Base-by-base conservation (phyloP, 2,797 vertebrate species). In the Novumbra hubbsi region DNA sequence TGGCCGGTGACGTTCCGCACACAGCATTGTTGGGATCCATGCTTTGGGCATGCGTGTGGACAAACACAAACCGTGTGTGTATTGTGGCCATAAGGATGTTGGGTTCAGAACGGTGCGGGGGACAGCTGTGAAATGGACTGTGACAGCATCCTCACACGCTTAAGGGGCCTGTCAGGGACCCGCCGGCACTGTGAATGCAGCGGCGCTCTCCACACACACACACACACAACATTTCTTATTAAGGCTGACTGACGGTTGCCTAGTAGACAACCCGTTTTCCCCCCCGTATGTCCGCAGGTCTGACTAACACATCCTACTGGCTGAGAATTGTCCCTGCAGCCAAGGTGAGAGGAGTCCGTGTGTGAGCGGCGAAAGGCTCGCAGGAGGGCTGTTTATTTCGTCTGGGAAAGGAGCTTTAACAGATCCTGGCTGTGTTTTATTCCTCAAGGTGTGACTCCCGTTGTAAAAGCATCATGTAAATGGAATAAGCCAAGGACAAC, bases 401-500 rank as follows among this genome's bases (percentile, higher is more conserved):
- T 48, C 21, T 70, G 48, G 48, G 48, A 27, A 52, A 48, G 8
- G 17, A 48, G 7, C 16, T 70, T 52, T 50, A 11, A 14, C 45
- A 27, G 21, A 17, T 70, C 28, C 15, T 49, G n/a, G 16, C 68
- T 19, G 8, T 27, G 27, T 28, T 69, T 27, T 28, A 27, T 49
- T 28, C 21, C 68, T 50, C 68, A 70, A 32, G 28, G 48, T 68
- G 21, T 27, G 68, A 52, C 48, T 70, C 48, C 17, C 27, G 50
- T 32, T n/a, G 68, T 70, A 30, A 55, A 70, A 70, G 28, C 48
- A 6, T 28, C 48, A 27, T 28, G 45, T 70, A 11, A 70, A 52
- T 70, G 52, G 16, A 52, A 30, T 55, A 49, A 52, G 9, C 19
- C 48, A 70, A 50, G 68, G 68, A 70, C 68, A 52, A 50, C 8